Conservation (phyloP, 2,797 vertebrate species). For the Enoplosus armatus region DNA sequence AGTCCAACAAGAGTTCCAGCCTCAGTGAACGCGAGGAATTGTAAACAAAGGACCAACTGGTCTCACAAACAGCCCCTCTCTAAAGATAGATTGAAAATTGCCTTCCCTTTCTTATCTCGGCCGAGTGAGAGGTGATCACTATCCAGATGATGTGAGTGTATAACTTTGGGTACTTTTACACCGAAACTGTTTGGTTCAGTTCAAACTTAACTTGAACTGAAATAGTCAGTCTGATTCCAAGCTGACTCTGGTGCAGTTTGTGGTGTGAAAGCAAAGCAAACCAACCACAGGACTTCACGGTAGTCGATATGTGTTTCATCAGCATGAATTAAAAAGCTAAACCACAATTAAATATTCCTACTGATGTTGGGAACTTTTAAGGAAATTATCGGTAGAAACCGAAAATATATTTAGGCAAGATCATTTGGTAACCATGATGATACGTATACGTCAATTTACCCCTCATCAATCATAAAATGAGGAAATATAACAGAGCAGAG, state of each 20-base stretch:
- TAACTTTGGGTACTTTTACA: neutral
- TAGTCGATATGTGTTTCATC: neutral
- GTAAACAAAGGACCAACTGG: constrained; percentile 60
- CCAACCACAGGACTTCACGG: neutral
- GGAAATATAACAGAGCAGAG: no score
- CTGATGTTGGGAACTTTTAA: neutral
- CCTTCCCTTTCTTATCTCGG: neutral
- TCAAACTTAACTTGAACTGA: neutral
- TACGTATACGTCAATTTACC: neutral
- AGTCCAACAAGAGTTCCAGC: constrained; percentile 65
- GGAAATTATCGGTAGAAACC: no score
- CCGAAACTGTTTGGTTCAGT: no score
- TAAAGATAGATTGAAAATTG: constrained; percentile 14
- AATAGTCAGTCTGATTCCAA: neutral
- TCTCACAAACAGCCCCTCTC: constrained; percentile 33
- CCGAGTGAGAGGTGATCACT: constrained; percentile 8
- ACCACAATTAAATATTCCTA: accelerated
- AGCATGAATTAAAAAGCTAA: neutral
- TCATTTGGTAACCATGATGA: neutral
- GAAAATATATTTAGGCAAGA: no score
- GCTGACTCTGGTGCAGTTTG: neutral
- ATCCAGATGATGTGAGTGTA: neutral
- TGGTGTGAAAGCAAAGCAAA: neutral
- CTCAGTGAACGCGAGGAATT: constrained; percentile 53
- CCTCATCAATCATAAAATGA: neutral